Evolutionary conservation across 2,888 invertebrate genomes (phyloP), one percentile per base, ranked within the genome.

Genomic region (Scrobipalpa costella): DNA sequence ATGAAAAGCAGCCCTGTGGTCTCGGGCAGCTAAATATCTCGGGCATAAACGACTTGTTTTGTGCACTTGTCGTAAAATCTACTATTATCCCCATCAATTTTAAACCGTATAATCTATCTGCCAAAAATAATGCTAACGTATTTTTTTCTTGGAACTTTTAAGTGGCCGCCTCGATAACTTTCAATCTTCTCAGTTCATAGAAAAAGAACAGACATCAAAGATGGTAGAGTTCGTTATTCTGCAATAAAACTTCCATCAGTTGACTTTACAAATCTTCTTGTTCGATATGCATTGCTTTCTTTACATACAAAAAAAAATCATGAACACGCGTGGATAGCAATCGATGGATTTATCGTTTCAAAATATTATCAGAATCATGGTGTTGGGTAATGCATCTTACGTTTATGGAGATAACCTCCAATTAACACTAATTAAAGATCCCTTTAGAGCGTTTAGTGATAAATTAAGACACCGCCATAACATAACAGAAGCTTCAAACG

Each of bases 401-500:
- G 62, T 63, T 66, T 66, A 66, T 62, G 63, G 66, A 65, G 68
- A 72, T 55, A 64, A 64, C 61, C 61, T 64, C 55, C 64, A 71
- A 74, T 74, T 73, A 73, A 69, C 65, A 61, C 67, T 70, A 71
- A 74, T 74, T 73, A 67, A 67, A 44, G 52, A 11, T 64, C 19
- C 17, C 21, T 62, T 57, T 34, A 47, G 50, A 57, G 57, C 38
- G 38, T 21, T 57, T 57, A 57, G 57, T 57, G 38, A 38, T 57
- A 57, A 17, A n/a, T n/a, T n/a, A 57, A 19, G 57, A 38, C 7
- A 27, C 33, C 55, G 33, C 40, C 5, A 13, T 13, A 40, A 11
- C n/a, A 55, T 33, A 27, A 9, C 11, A 11, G 55, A 17, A 55
- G 55, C 55, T 55, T 55, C 55, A 55, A 34, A 55, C 34, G 27